Percentiles rank a stretch among this genome's conserved stretches.
These are phyloP conservation scores for Lophotis ruficrista DNA, from an alignment of 2,113 vertebrate genomes.

Conservation along the genomic window DNA sequence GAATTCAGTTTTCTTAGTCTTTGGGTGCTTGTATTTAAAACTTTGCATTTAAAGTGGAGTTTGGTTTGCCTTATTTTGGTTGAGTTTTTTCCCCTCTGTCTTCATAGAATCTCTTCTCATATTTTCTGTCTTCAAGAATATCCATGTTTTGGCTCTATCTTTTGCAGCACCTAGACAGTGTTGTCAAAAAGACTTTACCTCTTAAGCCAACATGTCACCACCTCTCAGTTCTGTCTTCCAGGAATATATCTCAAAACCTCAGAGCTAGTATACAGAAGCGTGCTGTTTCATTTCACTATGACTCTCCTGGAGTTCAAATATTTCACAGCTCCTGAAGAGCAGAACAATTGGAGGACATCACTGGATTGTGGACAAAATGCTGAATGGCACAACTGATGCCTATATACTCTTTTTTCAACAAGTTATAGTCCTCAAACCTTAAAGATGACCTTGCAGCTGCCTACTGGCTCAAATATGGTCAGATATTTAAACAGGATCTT, in stretches of 20 bases:
- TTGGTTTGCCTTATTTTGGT: background rate
- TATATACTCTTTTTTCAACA: background rate
- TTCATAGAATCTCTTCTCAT: background rate
- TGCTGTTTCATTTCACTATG: background rate
- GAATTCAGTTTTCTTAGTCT: background rate
- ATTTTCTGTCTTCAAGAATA: background rate
- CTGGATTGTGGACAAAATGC: background rate
- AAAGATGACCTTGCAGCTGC: background rate
- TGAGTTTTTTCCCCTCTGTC: background rate
- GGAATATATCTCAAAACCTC: background rate
- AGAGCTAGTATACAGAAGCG: background rate
- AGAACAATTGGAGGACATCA: background rate
- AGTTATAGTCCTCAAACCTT: background rate
- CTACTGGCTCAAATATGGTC: background rate
- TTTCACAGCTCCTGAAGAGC: background rate
- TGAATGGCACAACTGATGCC: background rate
- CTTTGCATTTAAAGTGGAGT: background rate
- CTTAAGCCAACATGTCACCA: background rate
- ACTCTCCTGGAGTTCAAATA: accelerated
- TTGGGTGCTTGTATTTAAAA: background rate
- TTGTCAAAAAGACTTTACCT: background rate
- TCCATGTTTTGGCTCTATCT: background rate
- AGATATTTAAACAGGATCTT: background rate
- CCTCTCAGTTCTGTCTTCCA: background rate
- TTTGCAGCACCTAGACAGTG: background rate